A percentile compares a stretch with the other conserved stretches of the same genome.
phyloP scores from a whole-genome alignment of 2,888 invertebrate species.

The Uloborus plumipes region DNA sequence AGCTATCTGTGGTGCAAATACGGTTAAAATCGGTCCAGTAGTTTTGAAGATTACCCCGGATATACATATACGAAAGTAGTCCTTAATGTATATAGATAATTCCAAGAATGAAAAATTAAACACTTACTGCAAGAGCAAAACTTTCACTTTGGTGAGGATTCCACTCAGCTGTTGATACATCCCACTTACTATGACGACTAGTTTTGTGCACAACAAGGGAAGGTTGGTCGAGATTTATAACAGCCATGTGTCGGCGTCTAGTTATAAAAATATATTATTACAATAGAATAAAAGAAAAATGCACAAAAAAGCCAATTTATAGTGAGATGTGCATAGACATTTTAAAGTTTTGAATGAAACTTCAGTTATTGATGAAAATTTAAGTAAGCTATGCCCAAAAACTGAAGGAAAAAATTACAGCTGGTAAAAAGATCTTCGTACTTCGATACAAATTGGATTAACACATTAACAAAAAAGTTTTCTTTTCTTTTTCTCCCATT shows the following conservation, averaged over 20 bases:
- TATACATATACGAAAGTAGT: no score
- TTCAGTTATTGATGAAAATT: neutral
- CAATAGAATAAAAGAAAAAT: neutral
- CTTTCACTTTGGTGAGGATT: slow-evolving; percentile 78
- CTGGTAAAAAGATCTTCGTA: no score
- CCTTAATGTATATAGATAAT: no score
- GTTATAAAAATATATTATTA: slow-evolving; percentile 52
- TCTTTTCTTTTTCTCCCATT: no score
- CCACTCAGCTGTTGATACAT: slow-evolving; percentile 93
- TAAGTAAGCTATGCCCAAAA: neutral
- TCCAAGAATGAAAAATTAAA: slow-evolving; percentile 65
- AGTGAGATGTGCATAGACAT: neutral
- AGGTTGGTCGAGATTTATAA: slow-evolving; percentile 82
- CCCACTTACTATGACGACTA: slow-evolving; percentile 91
- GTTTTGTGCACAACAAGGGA: slow-evolving; percentile 82
- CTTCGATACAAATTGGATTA: no score
- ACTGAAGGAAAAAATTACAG: no score
- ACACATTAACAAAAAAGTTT: no score
- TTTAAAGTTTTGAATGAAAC: neutral
- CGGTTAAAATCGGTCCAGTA: no score
- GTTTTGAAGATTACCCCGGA: no score
- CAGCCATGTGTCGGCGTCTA: slow-evolving; percentile 83
- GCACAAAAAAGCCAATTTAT: neutral
- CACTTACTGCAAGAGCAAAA: slow-evolving; percentile 81
- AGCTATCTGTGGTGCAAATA: no score